Percentiles rank a stretch among this genome's conserved stretches.
These are phyloP conservation scores for Marmota monax DNA, from an alignment of 2,113 vertebrate species.

Conservation along the genomic window DNA sequence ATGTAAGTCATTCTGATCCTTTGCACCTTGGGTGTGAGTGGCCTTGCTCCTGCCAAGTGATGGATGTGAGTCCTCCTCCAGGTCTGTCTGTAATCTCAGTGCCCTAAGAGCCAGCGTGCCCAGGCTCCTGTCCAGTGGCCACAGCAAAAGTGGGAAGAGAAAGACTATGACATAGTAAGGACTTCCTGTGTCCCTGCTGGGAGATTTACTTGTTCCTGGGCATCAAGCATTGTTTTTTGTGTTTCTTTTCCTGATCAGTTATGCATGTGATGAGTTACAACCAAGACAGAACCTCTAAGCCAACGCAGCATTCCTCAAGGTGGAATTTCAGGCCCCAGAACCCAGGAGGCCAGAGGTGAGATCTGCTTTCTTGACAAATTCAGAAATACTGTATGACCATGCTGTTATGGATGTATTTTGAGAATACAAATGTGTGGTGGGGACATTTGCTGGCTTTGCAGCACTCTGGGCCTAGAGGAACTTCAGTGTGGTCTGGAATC, in stretches of 20 bases:
- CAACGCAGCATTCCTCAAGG: background rate
- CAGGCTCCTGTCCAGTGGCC: background rate
- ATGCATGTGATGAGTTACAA: background rate
- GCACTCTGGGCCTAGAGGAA: background rate
- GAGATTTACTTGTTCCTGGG: background rate
- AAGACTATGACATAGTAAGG: too few species aligned
- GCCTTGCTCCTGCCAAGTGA: too few species aligned
- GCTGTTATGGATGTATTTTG: background rate
- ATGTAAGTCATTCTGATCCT: background rate
- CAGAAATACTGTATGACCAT: background rate
- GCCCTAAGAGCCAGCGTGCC: background rate
- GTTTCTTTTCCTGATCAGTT: background rate
- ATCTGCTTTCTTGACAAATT: background rate
- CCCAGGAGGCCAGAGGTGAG: background rate
- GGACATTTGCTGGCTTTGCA: background rate
- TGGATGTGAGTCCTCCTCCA: background rate
- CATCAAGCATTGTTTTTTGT: background rate
- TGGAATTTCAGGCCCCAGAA: background rate
- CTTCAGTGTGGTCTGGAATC: background rate
- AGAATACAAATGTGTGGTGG: background rate
- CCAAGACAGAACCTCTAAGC: background rate
- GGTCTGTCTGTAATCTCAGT: background rate
- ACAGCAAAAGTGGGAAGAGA: background rate
- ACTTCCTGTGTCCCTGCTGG: background rate
- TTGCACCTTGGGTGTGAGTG: background rate